Evolutionary conservation across 2,797 vertebrate species (phyloP).

Genomic region (Myotis pilosus): DNA sequence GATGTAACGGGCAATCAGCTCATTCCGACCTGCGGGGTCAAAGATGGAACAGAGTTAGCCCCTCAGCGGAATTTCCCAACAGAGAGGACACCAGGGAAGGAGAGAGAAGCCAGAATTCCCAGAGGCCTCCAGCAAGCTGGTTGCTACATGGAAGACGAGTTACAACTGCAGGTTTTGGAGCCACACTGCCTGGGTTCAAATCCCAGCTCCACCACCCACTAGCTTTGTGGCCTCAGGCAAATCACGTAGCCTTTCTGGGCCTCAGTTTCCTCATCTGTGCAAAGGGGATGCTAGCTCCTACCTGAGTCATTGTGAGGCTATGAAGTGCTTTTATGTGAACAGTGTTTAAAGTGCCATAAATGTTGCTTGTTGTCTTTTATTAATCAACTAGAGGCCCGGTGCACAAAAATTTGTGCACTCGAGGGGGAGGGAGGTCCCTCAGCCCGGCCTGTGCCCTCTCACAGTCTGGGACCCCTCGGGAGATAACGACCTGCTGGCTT

Average conservation of each 20-base stretch:
- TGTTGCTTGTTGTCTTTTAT: background rate
- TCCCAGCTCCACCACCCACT: background rate
- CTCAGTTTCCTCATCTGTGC: background rate
- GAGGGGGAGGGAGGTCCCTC: too few relatives aligned
- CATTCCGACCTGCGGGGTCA: slow-evolving; percentile 84
- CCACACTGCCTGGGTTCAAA: background rate
- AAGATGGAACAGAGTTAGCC: slow-evolving; percentile 9
- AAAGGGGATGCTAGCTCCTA: background rate
- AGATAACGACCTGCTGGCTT: too few relatives aligned
- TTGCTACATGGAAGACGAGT: background rate
- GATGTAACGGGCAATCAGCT: slow-evolving; percentile 88
- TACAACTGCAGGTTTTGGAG: too few relatives aligned
- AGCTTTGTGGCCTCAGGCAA: background rate
- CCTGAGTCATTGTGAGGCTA: background rate
- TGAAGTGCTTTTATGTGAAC: background rate
- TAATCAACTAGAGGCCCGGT: too few relatives aligned
- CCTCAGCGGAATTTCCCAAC: background rate
- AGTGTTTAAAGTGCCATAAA: background rate
- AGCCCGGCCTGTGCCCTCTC: too few relatives aligned
- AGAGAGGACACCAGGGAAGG: background rate
- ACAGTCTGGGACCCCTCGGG: too few relatives aligned
- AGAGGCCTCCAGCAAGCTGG: background rate
- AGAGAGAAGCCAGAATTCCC: background rate
- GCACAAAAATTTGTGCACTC: too few relatives aligned
- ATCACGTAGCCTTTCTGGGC: background rate